Evolutionary conservation across 2,113 vertebrate species (phyloP).

Genomic region (Hydrochoerus hydrochaeris): DNA sequence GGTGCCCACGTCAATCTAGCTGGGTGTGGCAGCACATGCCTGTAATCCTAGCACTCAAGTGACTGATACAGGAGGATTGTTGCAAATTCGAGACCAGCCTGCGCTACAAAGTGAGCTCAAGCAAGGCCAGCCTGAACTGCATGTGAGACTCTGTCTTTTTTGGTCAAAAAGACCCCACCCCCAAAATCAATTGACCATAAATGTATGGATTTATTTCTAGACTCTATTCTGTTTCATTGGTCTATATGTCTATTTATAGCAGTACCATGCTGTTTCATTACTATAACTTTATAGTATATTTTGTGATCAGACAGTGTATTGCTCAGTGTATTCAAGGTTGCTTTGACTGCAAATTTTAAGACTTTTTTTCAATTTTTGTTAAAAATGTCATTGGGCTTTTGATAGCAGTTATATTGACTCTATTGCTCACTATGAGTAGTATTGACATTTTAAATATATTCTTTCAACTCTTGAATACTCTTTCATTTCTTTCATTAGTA

Average conservation of each 20-base stretch:
- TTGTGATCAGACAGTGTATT: neutral
- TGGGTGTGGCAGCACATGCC: no score
- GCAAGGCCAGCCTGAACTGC: no score
- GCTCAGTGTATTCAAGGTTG: neutral
- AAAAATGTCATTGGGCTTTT: neutral
- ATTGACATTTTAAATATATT: neutral
- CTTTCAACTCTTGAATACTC: neutral
- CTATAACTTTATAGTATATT: neutral
- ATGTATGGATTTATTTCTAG: neutral
- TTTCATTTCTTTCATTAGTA: neutral
- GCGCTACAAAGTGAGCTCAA: no score
- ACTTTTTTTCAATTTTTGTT: neutral
- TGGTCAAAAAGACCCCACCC: no score
- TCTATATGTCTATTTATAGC: neutral
- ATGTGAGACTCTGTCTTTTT: no score
- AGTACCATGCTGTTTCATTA: neutral
- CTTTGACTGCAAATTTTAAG: neutral
- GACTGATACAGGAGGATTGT: no score
- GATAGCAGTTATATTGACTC: neutral
- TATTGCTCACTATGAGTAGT: neutral
- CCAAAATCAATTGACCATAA: neutral
- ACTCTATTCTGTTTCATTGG: neutral
- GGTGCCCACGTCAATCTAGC: neutral
- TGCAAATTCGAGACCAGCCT: no score
- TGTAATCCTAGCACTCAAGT: no score